These are phyloP conservation scores for Pectinophora gossypiella DNA, from an alignment of 1,140 invertebrate genomes.

Conservation along the genomic window DNA sequence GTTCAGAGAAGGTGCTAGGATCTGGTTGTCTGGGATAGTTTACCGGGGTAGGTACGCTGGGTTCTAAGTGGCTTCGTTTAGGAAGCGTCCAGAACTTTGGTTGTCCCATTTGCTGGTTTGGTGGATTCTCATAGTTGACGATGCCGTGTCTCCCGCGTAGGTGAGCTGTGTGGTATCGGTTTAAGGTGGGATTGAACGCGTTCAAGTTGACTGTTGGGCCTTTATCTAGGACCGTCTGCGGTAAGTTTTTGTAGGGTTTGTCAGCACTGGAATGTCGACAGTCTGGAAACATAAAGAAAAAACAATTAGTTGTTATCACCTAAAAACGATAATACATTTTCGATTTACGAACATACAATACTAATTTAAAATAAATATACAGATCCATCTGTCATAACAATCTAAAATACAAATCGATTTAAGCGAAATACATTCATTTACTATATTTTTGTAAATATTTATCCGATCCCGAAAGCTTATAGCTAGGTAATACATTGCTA, in stretches of 20 bases:
- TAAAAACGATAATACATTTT: too few relatives aligned
- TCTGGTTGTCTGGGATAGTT: not conserved
- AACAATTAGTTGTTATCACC: too few relatives aligned
- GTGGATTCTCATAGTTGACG: conserved; percentile 37
- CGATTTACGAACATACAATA: too few relatives aligned
- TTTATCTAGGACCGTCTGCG: conserved; percentile 29
- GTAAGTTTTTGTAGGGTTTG: conserved; percentile 47
- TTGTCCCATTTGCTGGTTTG: conserved; percentile 30
- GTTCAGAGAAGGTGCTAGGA: not conserved
- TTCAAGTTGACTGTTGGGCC: conserved; percentile 35
- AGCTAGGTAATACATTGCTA: conserved; percentile 1
- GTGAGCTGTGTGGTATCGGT: conserved; percentile 44
- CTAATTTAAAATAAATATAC: too few relatives aligned
- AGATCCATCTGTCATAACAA: too few relatives aligned
- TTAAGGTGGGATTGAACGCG: conserved; percentile 37
- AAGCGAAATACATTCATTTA: too few relatives aligned
- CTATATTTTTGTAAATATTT: too few relatives aligned
- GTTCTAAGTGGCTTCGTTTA: conserved; percentile 35
- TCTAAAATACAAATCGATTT: too few relatives aligned
- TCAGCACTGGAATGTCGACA: conserved; percentile 76
- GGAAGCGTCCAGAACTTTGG: conserved; percentile 66
- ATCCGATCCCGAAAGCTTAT: not conserved
- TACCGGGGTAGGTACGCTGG: conserved; percentile 9
- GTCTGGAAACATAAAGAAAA: conserved; percentile 58
- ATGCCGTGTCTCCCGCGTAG: conserved; percentile 43